Conservation (phyloP, 2,888 invertebrate genomes). For the Agrochola lota region DNA sequence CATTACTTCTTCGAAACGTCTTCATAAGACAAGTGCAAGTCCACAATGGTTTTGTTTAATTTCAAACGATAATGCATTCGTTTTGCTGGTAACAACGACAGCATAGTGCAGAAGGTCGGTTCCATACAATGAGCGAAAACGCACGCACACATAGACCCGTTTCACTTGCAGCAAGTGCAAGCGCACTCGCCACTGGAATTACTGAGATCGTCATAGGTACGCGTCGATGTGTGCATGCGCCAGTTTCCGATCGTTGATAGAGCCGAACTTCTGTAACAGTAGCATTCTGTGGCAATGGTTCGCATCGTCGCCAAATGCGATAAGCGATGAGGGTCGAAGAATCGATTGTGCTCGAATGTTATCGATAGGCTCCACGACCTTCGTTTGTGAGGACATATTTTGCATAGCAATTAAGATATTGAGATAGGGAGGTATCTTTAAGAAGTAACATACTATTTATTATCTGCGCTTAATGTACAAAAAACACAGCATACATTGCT, state of each 20-base stretch:
- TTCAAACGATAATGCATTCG: conserved; percentile 44
- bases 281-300: neutral
- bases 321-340: conserved; percentile 45
- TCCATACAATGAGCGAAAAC: neutral
- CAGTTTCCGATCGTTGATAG: neutral
- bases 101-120: neutral
- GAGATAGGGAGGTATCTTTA: neutral
- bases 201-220: neutral
- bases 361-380: conserved; percentile 49
- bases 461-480: neutral
- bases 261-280: conserved; percentile 1
- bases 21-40: conserved; percentile 4
- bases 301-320: conserved; percentile 42
- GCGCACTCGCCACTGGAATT: neutral
- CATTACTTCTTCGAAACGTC: conserved; percentile 35
- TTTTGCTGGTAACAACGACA: conserved; percentile 20
- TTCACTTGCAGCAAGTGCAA: conserved; percentile 1
- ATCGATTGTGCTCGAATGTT: conserved; percentile 51
- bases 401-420: conserved; percentile 25
- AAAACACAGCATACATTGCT: too few species aligned
- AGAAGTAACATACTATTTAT: neutral
- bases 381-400: conserved; percentile 37
- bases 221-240: neutral
- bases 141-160: neutral
- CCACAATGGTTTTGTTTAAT: conserved; percentile 38